Base-by-base conservation (phyloP, 2,888 invertebrate species). In the Macropis europaea region DNA sequence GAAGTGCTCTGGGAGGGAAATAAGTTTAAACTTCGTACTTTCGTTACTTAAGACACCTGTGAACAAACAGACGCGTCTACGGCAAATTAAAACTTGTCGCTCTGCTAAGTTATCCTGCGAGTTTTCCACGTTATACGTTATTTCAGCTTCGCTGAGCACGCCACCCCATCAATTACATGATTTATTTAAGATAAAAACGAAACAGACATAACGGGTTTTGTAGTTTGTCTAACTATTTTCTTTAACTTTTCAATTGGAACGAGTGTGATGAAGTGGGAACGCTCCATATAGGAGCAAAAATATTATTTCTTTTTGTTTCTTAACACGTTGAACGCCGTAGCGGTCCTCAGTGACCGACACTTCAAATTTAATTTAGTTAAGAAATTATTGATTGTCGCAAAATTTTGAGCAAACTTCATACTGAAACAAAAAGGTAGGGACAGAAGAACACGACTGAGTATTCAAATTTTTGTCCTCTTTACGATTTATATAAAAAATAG, bases 21-120 rank as follows among this genome's bases (percentile, higher is more conserved):
- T 71, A 75, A 71, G 64, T 75, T 75, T 36, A 48, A 75, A 66
- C 70, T 75, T 70, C 6, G 60, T 75, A 71, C 75, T 76, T 75
- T 57, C 61, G 70, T 75, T 70, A 48, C 64, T 62, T 48, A 32
- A 71, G 64, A 76, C 75, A 73, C 73, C 73, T 73, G 73, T 62
- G 73, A 73, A 73, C 73, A 73, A 73, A 73, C 73, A 67, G 73
- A 67, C 43, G 54, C 73, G 73, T 52, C 73, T 57, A 60, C 73
- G 73, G 38, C 61, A 73, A 73, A 73, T 73, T 73, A 73, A 73
- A 73, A 73, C 59, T 73, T 73, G 67, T 53, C 73, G 56, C 53
- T 73, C 26, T 6, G 56, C 60, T 43, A 38, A 67, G 34, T 61
- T 53, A 13, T 32, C 48, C 28, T 11, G 11, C 38, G 48, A 71